phyloP scores from a whole-genome alignment of 2,113 vertebrate species.

The Brachyhypopomus occidentalis region DNA sequence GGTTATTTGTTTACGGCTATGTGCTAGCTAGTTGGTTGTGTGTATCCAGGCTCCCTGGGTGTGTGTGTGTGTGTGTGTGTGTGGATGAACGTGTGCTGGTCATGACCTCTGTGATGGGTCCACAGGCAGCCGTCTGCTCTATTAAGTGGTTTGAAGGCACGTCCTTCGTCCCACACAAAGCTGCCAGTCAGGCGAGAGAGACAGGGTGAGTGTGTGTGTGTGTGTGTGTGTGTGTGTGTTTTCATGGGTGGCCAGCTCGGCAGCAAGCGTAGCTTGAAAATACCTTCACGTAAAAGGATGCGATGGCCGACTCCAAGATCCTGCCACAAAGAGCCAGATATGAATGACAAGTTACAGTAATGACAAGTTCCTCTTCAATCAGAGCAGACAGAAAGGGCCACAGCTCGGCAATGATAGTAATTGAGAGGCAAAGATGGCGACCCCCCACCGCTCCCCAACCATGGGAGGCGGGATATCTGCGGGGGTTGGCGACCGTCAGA shows the following conservation, averaged over 20 bases:
- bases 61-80: not conserved
- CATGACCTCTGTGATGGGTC: constrained; percentile 32
- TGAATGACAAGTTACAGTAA: constrained; percentile 1
- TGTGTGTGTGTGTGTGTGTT: no score
- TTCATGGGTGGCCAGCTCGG: constrained; percentile 23
- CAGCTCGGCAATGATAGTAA: not conserved
- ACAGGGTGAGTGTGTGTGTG: not conserved
- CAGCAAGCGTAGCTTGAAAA: constrained; percentile 30
- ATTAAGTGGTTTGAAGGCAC: constrained; percentile 26
- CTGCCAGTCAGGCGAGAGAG: not conserved
- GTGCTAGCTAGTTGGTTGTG: constrained; percentile 43
- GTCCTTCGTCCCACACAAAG: not conserved
- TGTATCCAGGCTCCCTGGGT: constrained; percentile 10
- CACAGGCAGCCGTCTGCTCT: constrained; percentile 28
- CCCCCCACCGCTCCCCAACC: no score
- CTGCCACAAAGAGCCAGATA: not conserved
- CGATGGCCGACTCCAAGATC: constrained; percentile 1
- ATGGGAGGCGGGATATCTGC: no score
- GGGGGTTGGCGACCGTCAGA: not conserved
- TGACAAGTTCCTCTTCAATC: constrained; percentile 7
- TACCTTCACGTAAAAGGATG: not conserved
- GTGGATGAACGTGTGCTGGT: constrained; percentile 4
- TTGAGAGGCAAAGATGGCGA: not conserved
- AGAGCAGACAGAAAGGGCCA: not conserved
- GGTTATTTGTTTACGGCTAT: constrained; percentile 16